Percentiles rank a stretch among this genome's conserved stretches.
These are phyloP conservation scores for Bubo scandiacus DNA, from an alignment of 2,113 vertebrate species.

Conservation along the genomic window DNA sequence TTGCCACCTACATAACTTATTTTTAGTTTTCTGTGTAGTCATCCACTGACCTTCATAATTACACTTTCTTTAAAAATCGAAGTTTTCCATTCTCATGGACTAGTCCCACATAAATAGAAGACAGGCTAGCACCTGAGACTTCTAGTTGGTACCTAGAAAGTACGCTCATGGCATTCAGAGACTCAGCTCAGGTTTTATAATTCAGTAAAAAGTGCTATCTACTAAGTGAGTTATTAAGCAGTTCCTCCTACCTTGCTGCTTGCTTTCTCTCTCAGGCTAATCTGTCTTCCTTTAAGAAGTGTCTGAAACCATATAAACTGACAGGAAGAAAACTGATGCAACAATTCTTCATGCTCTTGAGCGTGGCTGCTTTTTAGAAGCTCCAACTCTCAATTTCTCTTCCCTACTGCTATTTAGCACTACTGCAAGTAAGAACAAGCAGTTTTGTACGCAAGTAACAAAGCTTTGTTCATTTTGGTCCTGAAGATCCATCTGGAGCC, in stretches of 20 bases:
- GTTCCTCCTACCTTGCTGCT: background rate
- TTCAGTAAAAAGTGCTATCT: background rate
- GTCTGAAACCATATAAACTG: background rate
- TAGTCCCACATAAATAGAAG: background rate
- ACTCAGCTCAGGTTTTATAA: background rate
- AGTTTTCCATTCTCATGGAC: background rate
- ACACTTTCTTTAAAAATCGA: background rate
- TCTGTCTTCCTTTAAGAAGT: conserved; percentile 12
- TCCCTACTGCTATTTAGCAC: background rate
- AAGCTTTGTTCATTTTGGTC: background rate
- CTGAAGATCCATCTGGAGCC: background rate
- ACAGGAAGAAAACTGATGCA: background rate
- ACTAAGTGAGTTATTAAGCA: background rate
- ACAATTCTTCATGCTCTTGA: background rate
- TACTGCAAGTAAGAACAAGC: background rate
- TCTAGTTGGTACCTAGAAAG: background rate
- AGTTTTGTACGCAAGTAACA: background rate
- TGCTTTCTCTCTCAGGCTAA: background rate
- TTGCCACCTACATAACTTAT: background rate
- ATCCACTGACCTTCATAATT: background rate
- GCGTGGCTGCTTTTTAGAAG: background rate
- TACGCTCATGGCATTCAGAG: background rate
- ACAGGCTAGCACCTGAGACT: background rate
- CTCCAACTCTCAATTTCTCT: background rate
- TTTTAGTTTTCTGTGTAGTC: background rate